Evolutionary conservation across 2,113 vertebrate species (phyloP).

Genomic region (Saguinus imperator): DNA sequence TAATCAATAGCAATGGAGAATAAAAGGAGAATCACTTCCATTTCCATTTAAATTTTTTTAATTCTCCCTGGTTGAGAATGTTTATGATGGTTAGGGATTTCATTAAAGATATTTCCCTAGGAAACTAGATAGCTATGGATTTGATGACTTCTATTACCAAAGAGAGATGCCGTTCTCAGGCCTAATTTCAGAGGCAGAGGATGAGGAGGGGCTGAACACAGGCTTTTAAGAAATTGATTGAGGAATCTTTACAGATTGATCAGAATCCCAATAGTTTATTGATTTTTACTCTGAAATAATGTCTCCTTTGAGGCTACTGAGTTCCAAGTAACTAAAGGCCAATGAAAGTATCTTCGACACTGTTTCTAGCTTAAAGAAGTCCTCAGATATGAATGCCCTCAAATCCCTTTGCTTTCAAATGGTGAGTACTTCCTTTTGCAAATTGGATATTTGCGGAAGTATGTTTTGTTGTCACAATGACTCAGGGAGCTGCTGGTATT

Average conservation of each 20-base stretch:
- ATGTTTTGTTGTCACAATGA: background rate
- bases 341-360: background rate
- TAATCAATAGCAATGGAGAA: constrained; percentile 10
- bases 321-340: background rate
- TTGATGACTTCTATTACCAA: background rate
- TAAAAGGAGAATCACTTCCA: background rate
- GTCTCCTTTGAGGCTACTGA: background rate
- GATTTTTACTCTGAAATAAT: constrained; percentile 14
- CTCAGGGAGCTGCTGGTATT: background rate
- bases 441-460: background rate
- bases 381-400: background rate
- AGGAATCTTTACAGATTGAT: constrained; percentile 23
- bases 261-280: background rate
- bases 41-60: constrained; percentile 14
- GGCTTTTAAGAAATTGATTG: constrained; percentile 9
- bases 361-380: background rate
- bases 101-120: constrained; percentile 40
- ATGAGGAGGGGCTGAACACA: background rate
- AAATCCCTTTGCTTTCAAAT: background rate
- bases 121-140: constrained; percentile 6
- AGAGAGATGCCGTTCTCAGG: background rate
- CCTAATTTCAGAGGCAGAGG: background rate
- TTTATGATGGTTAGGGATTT: constrained; percentile 37
- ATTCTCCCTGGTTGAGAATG: background rate
- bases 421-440: background rate